These are phyloP conservation scores for Oreohelix idahoensis DNA, from an alignment of 1,140 invertebrate genomes.

Conservation along the genomic window DNA sequence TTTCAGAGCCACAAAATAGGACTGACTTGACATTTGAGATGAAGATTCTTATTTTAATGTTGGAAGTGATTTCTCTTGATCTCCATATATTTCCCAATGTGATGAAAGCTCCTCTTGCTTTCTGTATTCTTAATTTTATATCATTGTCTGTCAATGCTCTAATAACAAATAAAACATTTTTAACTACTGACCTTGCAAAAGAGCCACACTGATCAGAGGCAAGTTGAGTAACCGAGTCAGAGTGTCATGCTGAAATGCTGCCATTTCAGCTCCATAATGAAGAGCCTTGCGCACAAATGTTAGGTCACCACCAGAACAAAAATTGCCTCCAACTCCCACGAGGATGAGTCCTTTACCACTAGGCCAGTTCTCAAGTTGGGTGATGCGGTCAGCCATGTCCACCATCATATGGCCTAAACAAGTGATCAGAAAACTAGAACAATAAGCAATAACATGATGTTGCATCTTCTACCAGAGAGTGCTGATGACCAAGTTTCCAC, in stretches of 20 bases:
- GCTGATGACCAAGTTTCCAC: too few relatives aligned
- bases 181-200: constrained; percentile 71
- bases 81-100: too few relatives aligned
- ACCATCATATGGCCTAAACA: constrained; percentile 79
- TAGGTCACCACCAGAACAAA: constrained; percentile 79
- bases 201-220: constrained; percentile 75
- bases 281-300: constrained; percentile 69
- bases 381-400: constrained; percentile 74
- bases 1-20: too few relatives aligned
- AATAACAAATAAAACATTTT: too few relatives aligned
- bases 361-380: constrained; percentile 72
- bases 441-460: neutral
- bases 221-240: constrained; percentile 73
- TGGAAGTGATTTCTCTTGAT: too few relatives aligned
- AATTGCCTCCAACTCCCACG: constrained; percentile 73
- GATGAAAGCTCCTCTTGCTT: too few relatives aligned
- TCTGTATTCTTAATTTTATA: too few relatives aligned
- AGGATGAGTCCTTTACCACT: constrained; percentile 77
- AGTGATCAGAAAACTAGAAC: constrained; percentile 20
- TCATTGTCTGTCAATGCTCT: too few relatives aligned
- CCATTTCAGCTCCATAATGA: constrained; percentile 73
- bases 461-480: too few relatives aligned
- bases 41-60: too few relatives aligned
- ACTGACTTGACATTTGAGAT: too few relatives aligned
- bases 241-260: constrained; percentile 75